Conservation (phyloP, 1,140 invertebrate genomes). For the Mya arenaria region DNA sequence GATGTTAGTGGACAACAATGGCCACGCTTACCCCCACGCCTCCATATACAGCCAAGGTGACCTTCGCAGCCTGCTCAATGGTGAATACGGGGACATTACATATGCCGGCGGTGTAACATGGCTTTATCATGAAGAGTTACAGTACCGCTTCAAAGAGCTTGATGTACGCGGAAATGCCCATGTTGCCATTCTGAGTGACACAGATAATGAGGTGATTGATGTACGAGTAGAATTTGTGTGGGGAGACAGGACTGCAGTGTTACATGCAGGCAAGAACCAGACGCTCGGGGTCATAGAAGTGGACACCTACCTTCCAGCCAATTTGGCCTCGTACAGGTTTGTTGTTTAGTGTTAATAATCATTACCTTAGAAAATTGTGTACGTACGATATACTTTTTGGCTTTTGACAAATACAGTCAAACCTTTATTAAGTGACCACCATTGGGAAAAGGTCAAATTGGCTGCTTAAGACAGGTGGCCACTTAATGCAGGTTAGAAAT, state of each 20-base stretch:
- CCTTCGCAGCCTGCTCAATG: slow-evolving; percentile 63
- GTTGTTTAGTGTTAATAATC: not conserved
- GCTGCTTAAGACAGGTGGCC: too few species aligned
- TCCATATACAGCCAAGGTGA: slow-evolving; percentile 43
- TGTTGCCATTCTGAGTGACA: slow-evolving; percentile 71
- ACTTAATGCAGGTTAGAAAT: too few species aligned
- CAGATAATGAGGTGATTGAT: slow-evolving; percentile 57
- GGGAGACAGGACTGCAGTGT: slow-evolving; percentile 69
- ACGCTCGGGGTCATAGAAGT: slow-evolving; percentile 67
- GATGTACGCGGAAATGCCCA: slow-evolving; percentile 69
- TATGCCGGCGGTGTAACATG: slow-evolving; percentile 70
- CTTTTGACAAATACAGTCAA: too few species aligned
- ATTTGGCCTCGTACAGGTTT: slow-evolving; percentile 72
- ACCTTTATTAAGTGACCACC: too few species aligned
- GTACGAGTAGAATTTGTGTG: slow-evolving; percentile 56
- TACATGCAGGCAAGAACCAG: slow-evolving; percentile 69
- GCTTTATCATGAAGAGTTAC: slow-evolving; percentile 63
- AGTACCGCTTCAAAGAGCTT: slow-evolving; percentile 68
- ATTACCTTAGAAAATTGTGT: not conserved
- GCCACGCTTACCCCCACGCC: slow-evolving; percentile 65
- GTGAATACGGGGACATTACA: slow-evolving; percentile 65
- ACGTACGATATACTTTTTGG: not conserved
- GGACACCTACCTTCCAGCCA: slow-evolving; percentile 71
- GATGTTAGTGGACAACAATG: slow-evolving; percentile 68
- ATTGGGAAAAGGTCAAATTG: too few species aligned